Conservation (phyloP, 2,888 invertebrate genomes). For the Listrodromus nycthemerus region DNA sequence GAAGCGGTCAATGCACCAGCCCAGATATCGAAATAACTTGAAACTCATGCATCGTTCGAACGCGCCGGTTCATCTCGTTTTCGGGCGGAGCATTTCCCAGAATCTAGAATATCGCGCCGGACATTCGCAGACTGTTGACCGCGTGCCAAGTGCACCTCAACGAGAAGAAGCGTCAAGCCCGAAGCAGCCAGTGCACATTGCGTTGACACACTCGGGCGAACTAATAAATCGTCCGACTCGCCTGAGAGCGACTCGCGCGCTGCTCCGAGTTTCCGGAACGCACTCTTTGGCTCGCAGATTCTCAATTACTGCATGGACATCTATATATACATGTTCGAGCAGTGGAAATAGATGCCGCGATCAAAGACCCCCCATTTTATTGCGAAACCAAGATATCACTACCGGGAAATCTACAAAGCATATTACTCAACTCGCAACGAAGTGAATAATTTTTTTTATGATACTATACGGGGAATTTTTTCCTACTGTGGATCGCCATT, state of each 20-base stretch:
- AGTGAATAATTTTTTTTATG: background rate
- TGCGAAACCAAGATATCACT: slow-evolving; percentile 54
- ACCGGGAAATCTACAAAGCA: slow-evolving; percentile 50
- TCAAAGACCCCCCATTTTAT: slow-evolving; percentile 60
- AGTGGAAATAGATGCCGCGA: slow-evolving; percentile 59
- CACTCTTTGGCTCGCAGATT: slow-evolving; percentile 46
- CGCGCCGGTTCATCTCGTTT: slow-evolving; percentile 41
- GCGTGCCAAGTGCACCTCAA: slow-evolving; percentile 75
- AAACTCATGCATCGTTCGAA: slow-evolving; percentile 68
- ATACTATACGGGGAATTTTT: background rate
- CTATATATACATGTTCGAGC: slow-evolving; percentile 29
- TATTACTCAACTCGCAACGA: slow-evolving; percentile 28
- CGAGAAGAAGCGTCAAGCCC: background rate
- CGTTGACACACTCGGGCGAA: slow-evolving; percentile 64
- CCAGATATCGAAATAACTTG: slow-evolving; percentile 81
- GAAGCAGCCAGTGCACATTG: slow-evolving; percentile 13
- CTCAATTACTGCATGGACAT: slow-evolving; percentile 47
- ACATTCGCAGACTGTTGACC: slow-evolving; percentile 81
- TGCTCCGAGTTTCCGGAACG: slow-evolving; percentile 61
- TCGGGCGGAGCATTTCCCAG: slow-evolving; percentile 71
- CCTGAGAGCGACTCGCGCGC: slow-evolving; percentile 23
- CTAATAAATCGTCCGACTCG: slow-evolving; percentile 61
- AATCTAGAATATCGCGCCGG: slow-evolving; percentile 78
- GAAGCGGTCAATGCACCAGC: slow-evolving; percentile 81
- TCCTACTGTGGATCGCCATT: background rate